These are phyloP conservation scores for Cremastobaeus sp. DNA, from an alignment of 2,888 invertebrate genomes.

Conservation along the genomic window DNA sequence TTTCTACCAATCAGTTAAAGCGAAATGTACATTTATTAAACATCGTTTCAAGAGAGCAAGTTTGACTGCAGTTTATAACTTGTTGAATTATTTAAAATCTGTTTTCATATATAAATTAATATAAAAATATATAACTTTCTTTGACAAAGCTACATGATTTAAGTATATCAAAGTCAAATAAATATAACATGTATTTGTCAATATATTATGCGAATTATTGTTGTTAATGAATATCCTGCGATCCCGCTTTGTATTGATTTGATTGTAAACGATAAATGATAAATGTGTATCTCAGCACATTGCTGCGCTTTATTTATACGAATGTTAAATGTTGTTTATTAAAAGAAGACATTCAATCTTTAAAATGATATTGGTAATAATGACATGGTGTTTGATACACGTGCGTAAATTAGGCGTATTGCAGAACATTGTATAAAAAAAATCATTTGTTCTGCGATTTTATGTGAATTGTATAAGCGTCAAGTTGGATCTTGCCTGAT, in stretches of 20 bases:
- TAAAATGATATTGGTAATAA: slow-evolving; percentile 26
- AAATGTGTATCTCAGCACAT: slow-evolving; percentile 45
- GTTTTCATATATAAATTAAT: slow-evolving; percentile 62
- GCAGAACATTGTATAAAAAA: slow-evolving; percentile 36
- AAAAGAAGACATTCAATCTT: slow-evolving; percentile 44
- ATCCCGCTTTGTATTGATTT: slow-evolving; percentile 66
- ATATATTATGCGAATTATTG: slow-evolving; percentile 67
- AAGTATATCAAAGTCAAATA: slow-evolving; percentile 43
- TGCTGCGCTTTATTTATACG: slow-evolving; percentile 57
- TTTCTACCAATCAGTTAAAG: slow-evolving; percentile 48
- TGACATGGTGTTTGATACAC: slow-evolving; percentile 54
- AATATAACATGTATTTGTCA: slow-evolving; percentile 61
- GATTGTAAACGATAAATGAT: slow-evolving; percentile 42
- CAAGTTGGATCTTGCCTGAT: slow-evolving; percentile 55
- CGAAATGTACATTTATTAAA: slow-evolving; percentile 66
- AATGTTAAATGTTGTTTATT: slow-evolving; percentile 58
- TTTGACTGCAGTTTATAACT: slow-evolving; percentile 60
- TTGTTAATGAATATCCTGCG: slow-evolving; percentile 67
- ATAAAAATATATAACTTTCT: slow-evolving; percentile 54
- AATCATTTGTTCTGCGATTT: slow-evolving; percentile 17
- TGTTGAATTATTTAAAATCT: slow-evolving; percentile 64
- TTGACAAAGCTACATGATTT: slow-evolving; percentile 58
- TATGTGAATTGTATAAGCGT: slow-evolving; percentile 38
- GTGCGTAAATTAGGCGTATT: slow-evolving; percentile 30
- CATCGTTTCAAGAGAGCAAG: slow-evolving; percentile 54